A percentile compares a stretch with the other conserved stretches of the same genome.
phyloP scores from a whole-genome alignment of 1,140 invertebrate genomes.

The Drosophila ficusphila region DNA sequence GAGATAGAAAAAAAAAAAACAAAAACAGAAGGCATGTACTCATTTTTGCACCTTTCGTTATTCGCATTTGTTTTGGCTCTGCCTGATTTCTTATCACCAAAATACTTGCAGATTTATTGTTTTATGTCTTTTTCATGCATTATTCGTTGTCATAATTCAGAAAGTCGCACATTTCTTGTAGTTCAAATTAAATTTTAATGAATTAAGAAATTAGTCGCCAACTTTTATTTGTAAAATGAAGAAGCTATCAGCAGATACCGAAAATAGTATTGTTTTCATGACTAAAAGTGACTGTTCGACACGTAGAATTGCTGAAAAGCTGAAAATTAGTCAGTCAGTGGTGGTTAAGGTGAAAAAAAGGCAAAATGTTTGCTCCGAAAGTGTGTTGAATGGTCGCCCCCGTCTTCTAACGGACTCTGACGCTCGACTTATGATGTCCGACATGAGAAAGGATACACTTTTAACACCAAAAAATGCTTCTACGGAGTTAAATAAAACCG shows the following conservation, averaged over 20 bases:
- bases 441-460: too few species aligned
- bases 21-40: too few species aligned
- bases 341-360: slow-evolving; percentile 21
- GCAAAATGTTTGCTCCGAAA: slow-evolving; percentile 15
- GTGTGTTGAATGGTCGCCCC: slow-evolving; percentile 13
- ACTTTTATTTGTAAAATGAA: slow-evolving; percentile 7
- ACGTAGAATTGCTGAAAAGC: slow-evolving; percentile 19
- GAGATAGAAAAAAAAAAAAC: too few species aligned
- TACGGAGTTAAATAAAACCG: slow-evolving; percentile 13
- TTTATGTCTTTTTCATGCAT: too few species aligned
- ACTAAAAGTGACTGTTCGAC: slow-evolving; percentile 14
- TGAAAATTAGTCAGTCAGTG: too few species aligned
- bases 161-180: neutral
- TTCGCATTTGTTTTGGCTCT: neutral
- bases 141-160: slow-evolving; percentile 1
- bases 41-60: too few species aligned
- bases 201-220: too few species aligned
- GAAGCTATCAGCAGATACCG: slow-evolving; percentile 4
- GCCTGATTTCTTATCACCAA: neutral
- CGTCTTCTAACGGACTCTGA: neutral
- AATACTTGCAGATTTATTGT: neutral
- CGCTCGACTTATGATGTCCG: neutral
- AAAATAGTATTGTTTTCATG: slow-evolving; percentile 18
- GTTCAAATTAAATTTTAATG: neutral
- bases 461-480: slow-evolving; percentile 9